These are phyloP conservation scores for Euura lappo DNA, from an alignment of 1,140 invertebrate species.

Conservation along the genomic window DNA sequence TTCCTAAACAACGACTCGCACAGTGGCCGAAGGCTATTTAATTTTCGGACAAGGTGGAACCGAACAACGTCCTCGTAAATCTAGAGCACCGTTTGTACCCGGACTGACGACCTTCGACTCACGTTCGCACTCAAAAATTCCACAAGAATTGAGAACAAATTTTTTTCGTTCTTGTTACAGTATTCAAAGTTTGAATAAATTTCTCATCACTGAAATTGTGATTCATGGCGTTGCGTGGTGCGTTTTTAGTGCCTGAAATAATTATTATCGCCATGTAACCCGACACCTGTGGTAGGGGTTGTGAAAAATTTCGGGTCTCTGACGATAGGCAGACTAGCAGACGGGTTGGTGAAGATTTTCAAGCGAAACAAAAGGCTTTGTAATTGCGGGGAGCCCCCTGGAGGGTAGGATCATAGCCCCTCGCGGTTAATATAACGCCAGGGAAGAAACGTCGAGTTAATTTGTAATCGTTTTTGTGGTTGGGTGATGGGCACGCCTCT, in stretches of 20 bases:
- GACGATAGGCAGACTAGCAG: not conserved
- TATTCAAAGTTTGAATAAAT: too few species aligned
- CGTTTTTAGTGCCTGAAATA: not conserved
- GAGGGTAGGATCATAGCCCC: conserved; percentile 21
- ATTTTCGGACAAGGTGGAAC: conserved; percentile 40
- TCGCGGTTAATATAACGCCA: conserved; percentile 45
- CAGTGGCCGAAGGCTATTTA: conserved; percentile 25
- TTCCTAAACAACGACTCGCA: conserved; percentile 31
- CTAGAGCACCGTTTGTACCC: conserved; percentile 26
- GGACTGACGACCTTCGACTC: conserved; percentile 26
- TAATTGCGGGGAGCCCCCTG: conserved; percentile 50
- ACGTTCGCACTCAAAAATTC: conserved; percentile 1
- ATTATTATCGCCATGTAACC: not conserved
- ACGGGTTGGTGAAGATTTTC: conserved; percentile 18
- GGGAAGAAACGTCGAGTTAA: conserved; percentile 51
- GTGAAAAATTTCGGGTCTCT: conserved; percentile 7
- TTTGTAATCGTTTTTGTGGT: conserved; percentile 55
- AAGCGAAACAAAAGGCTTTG: conserved; percentile 56
- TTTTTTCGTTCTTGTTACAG: too few species aligned
- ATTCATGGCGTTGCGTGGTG: not conserved
- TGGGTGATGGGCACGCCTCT: conserved; percentile 39
- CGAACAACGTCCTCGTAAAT: conserved; percentile 43
- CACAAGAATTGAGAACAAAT: not conserved
- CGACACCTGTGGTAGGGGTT: not conserved
- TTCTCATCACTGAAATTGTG: not conserved